phyloP scores from a whole-genome alignment of 2,888 invertebrate species.

The Perdita meconis region DNA sequence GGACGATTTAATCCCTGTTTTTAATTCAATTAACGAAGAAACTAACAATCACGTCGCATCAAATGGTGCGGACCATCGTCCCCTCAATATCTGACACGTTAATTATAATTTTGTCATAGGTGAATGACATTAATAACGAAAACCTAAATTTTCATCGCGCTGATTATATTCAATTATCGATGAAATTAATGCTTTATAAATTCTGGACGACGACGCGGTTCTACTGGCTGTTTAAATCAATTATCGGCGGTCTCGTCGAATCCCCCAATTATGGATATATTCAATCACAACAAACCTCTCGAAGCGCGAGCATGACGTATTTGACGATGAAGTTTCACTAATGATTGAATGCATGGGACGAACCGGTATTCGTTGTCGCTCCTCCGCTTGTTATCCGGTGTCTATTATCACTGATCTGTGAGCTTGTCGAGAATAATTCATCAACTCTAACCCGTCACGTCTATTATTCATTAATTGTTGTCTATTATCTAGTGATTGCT shows the following conservation, averaged over 20 bases:
- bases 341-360: conserved; percentile 9
- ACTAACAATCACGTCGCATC: background rate
- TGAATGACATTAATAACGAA: conserved; percentile 2
- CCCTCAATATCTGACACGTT: background rate
- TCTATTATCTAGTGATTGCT: background rate
- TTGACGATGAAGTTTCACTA: background rate
- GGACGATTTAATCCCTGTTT: background rate
- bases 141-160: background rate
- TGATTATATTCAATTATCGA: conserved; percentile 26
- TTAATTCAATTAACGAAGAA: background rate
- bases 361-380: too few species aligned
- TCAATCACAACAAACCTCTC: background rate
- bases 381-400: background rate
- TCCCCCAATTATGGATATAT: conserved; percentile 25
- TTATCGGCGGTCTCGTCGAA: conserved; percentile 2
- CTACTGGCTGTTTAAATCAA: conserved; percentile 10
- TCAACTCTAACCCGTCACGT: background rate
- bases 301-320: background rate
- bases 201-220: conserved; percentile 28
- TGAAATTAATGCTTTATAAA: conserved; percentile 29
- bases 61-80: background rate
- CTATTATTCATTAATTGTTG: background rate
- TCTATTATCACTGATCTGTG: background rate
- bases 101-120: background rate
- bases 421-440: background rate